Conservation (phyloP, 1,140 invertebrate species). For the Spodoptera litura region DNA sequence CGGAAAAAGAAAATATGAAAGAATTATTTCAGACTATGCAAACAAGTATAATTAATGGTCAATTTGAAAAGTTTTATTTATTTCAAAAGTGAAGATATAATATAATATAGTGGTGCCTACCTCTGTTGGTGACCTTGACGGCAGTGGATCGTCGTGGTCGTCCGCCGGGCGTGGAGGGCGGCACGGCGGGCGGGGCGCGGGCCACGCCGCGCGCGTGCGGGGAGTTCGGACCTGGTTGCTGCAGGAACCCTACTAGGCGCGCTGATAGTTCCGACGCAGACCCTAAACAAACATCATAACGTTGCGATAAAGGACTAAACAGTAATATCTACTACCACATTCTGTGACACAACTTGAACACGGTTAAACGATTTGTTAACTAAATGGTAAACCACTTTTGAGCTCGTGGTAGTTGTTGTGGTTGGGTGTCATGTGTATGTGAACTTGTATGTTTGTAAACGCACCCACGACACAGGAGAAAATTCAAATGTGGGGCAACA, state of each 20-base stretch:
- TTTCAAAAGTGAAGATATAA: no score
- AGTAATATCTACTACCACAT: no score
- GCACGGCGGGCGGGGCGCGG: conserved; percentile 66
- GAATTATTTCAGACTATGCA: neutral
- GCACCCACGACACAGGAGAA: no score
- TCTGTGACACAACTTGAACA: no score
- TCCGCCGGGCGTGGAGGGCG: conserved; percentile 73
- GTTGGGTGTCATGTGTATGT: no score
- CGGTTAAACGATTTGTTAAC: no score
- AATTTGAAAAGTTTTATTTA: neutral
- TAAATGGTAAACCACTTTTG: no score
- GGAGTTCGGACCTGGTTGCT: conserved; percentile 79
- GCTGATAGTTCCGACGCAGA: conserved; percentile 71
- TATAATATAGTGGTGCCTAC: conserved; percentile 49
- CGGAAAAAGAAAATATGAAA: neutral
- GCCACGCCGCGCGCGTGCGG: conserved; percentile 79
- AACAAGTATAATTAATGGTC: no score
- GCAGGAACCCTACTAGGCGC: conserved; percentile 81
- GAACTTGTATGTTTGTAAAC: no score
- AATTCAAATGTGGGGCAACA: no score
- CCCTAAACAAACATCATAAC: conserved; percentile 56
- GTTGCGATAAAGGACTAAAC: neutral
- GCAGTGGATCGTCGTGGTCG: conserved; percentile 86
- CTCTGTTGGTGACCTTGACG: conserved; percentile 85
- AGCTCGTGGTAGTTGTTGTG: no score